Conservation (phyloP, 2,888 invertebrate species). For the Drymonia ruficornis region DNA sequence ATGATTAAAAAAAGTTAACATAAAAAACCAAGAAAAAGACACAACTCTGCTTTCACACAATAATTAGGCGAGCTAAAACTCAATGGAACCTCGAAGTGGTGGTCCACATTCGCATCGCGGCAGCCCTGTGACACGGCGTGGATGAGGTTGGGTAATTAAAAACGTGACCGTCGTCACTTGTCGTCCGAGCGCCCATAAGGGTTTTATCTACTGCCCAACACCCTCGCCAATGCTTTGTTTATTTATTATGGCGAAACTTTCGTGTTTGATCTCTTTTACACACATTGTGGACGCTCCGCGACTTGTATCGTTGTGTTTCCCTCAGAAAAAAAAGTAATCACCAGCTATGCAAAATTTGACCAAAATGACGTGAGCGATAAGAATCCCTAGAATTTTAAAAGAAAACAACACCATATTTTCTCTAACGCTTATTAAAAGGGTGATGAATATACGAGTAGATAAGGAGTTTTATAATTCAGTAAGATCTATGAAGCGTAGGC, state of each 20-base stretch:
- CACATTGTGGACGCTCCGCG: neutral
- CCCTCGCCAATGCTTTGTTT: conserved; percentile 69
- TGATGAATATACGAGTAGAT: neutral
- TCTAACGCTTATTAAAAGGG: too few species aligned
- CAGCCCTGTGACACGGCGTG: conserved; percentile 70
- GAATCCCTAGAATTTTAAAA: too few species aligned
- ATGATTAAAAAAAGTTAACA: too few species aligned
- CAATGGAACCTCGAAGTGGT: conserved; percentile 16
- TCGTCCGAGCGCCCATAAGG: conserved; percentile 67
- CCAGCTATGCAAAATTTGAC: too few species aligned
- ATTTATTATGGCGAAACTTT: conserved; percentile 63
- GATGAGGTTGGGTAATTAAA: conserved; percentile 80
- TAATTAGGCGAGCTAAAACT: conserved; percentile 28
- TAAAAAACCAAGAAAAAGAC: too few species aligned
- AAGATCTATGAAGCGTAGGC: neutral
- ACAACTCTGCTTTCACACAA: conserved; percentile 4
- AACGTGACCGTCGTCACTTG: conserved; percentile 84
- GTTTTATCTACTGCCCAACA: conserved; percentile 77
- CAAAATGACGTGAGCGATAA: too few species aligned
- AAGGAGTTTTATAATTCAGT: too few species aligned
- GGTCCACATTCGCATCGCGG: conserved; percentile 46
- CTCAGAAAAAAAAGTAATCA: too few species aligned
- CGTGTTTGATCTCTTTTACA: conserved; percentile 34
- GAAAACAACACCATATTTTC: too few species aligned
- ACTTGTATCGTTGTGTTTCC: neutral